These are phyloP conservation scores for Rhabdophis nuchalis DNA, from an alignment of 2,797 vertebrate species.

Conservation along the genomic window DNA sequence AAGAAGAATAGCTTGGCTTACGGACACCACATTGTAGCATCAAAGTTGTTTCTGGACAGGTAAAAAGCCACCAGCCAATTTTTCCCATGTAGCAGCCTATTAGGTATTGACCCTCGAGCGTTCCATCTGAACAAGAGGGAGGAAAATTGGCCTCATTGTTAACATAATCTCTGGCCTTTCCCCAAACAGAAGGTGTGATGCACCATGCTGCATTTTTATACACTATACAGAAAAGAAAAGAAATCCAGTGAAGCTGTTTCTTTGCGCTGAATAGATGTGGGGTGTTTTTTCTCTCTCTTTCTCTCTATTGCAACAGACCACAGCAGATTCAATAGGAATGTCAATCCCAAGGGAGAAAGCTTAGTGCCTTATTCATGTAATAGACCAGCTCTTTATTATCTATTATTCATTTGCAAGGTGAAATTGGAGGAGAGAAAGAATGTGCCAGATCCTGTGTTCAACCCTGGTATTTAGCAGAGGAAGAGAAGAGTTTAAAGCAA, in stretches of 20 bases:
- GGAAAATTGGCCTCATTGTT: conserved; percentile 35
- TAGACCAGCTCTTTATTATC: conserved; percentile 51
- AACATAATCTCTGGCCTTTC: conserved; percentile 46
- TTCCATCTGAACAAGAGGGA: conserved; percentile 28
- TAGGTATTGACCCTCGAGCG: conserved; percentile 21
- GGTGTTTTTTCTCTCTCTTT: neutral
- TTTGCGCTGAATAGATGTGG: conserved; percentile 54
- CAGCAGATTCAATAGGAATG: conserved; percentile 51
- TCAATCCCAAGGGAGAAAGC: conserved; percentile 42
- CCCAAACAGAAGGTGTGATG: conserved; percentile 41
- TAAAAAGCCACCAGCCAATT: neutral
- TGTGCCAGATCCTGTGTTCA: conserved; percentile 54
- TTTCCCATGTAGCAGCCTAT: conserved; percentile 1
- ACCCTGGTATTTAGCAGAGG: conserved; percentile 48
- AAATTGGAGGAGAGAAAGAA: conserved; percentile 46
- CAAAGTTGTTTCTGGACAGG: neutral
- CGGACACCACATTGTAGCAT: neutral
- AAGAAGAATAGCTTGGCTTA: neutral
- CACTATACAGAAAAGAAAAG: conserved; percentile 44
- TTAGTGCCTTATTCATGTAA: conserved; percentile 59
- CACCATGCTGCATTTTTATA: conserved; percentile 28
- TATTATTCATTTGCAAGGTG: conserved; percentile 67
- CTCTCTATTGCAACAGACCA: conserved; percentile 47
- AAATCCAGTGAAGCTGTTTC: conserved; percentile 41
- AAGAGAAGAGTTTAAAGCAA: conserved; percentile 16